phyloP scores from a whole-genome alignment of 2,888 invertebrate genomes.

The Orchesella flavescens region DNA sequence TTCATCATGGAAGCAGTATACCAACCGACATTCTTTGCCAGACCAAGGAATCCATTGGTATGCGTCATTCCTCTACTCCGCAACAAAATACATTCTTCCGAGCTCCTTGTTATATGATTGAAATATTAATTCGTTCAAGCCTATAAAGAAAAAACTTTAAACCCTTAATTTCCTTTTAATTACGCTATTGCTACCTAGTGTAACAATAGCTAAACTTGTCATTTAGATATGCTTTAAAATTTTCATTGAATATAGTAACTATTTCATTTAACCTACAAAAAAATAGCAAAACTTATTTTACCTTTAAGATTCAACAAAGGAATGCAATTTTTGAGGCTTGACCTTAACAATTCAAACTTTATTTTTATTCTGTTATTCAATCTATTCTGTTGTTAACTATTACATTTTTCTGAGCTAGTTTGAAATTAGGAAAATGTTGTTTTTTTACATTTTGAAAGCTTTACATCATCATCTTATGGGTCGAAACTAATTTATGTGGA shows the following conservation, averaged over 20 bases:
- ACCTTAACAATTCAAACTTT: too few species aligned
- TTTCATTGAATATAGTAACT: not conserved
- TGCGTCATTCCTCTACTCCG: conserved; percentile 84
- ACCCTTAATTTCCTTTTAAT: not conserved
- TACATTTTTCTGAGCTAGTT: not conserved
- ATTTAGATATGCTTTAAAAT: conserved; percentile 39
- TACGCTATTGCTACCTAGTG: not conserved
- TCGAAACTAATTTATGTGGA: not conserved
- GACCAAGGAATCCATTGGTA: conserved; percentile 91
- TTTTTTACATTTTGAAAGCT: conserved; percentile 31
- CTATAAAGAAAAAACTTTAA: not conserved
- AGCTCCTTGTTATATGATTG: conserved; percentile 71
- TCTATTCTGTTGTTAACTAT: not conserved
- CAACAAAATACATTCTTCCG: conserved; percentile 85
- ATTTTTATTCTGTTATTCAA: too few species aligned
- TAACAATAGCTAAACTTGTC: conserved; percentile 38
- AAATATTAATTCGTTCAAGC: not conserved
- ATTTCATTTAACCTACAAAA: not conserved
- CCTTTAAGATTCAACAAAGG: not conserved
- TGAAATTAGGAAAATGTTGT: not conserved
- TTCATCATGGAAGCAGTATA: not conserved
- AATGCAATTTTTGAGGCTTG: not conserved
- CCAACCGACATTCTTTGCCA: conserved; percentile 43
- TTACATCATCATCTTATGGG: conserved; percentile 18
- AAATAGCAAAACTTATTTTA: not conserved